Evolutionary conservation across 2,113 vertebrate species (phyloP).

Genomic region (Baryphthengus martii): DNA sequence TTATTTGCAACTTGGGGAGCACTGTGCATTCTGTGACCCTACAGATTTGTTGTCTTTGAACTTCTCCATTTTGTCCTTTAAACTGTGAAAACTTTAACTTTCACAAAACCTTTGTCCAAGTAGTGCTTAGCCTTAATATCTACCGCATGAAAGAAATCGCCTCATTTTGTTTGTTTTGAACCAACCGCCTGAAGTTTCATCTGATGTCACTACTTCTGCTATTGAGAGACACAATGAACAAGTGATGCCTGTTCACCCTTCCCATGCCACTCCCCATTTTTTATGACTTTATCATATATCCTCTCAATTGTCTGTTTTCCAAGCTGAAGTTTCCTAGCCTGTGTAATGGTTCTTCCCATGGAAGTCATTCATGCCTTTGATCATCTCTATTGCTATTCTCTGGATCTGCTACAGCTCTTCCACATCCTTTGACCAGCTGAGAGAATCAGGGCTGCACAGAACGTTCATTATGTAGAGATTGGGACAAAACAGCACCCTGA

Average conservation of each 20-base stretch:
- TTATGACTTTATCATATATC: neutral
- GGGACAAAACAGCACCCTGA: neutral
- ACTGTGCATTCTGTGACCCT: neutral
- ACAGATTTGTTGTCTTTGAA: neutral
- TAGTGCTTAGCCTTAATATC: neutral
- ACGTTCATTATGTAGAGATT: neutral
- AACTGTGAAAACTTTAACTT: neutral
- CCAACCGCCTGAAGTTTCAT: neutral
- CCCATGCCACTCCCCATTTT: slow-evolving; percentile 34
- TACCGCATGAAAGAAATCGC: fast-evolving
- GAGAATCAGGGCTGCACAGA: neutral
- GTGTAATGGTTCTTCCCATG: neutral
- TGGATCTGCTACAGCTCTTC: neutral
- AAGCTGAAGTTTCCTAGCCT: neutral
- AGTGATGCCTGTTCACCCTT: neutral
- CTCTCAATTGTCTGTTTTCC: neutral
- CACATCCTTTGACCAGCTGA: neutral
- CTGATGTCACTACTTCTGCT: neutral
- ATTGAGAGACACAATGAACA: neutral
- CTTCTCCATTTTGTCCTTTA: neutral
- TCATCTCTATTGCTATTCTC: neutral
- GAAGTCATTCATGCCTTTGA: neutral
- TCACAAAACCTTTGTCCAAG: neutral
- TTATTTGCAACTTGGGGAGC: neutral
- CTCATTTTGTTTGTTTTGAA: neutral